A percentile compares a stretch with the other conserved stretches of the same genome.
Conservation (phyloP, 2,797 vertebrate species). For the Ctenosaura bakeri region DNA sequence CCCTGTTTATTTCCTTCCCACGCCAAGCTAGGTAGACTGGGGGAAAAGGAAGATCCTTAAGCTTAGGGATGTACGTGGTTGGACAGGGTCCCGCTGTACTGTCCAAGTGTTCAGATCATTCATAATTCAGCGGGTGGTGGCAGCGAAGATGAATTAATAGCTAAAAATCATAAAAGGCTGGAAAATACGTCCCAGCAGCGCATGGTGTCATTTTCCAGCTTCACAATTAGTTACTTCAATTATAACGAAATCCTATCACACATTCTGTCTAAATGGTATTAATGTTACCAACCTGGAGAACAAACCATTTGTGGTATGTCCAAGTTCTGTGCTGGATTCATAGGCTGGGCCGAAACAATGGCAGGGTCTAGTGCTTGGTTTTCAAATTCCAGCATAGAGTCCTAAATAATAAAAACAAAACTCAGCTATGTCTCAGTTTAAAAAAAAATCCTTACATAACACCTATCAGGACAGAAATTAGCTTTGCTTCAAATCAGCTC, state of each 20-base stretch:
- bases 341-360: conserved; percentile 96
- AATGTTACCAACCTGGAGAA: conserved; percentile 87
- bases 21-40: too few relatives aligned
- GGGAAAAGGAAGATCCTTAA: too few relatives aligned
- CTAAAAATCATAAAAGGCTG: too few relatives aligned
- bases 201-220: too few relatives aligned
- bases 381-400: conserved; percentile 98
- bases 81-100: too few relatives aligned
- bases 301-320: conserved; percentile 94
- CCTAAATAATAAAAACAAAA: conserved; percentile 79
- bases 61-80: too few relatives aligned
- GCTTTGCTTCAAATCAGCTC: not conserved
- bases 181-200: too few relatives aligned
- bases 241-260: not conserved
- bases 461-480: not conserved
- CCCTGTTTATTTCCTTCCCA: too few relatives aligned
- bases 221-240: conserved; percentile 16
- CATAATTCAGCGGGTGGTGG: too few relatives aligned
- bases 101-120: too few relatives aligned
- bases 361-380: conserved; percentile 96
- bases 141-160: too few relatives aligned
- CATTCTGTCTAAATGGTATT: conserved; percentile 48
- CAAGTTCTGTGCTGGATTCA: conserved; percentile 91
- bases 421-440: not conserved
- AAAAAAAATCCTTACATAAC: not conserved